These are phyloP conservation scores for Teleogryllus oceanicus DNA, from an alignment of 2,888 invertebrate genomes.

Conservation along the genomic window DNA sequence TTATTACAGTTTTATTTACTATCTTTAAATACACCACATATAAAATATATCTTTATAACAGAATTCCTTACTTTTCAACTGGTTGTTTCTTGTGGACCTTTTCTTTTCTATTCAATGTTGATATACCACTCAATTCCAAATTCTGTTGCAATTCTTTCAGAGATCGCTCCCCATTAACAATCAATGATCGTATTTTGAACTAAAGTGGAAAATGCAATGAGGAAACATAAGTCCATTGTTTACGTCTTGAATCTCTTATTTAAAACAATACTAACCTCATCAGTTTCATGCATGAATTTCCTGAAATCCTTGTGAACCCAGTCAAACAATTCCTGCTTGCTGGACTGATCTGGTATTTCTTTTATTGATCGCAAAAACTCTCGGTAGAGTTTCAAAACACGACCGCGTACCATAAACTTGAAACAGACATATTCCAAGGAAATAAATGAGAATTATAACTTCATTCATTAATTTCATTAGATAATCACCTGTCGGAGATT, in stretches of 20 bases:
- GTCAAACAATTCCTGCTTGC: not conserved
- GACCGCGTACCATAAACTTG: not conserved
- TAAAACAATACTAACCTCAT: not conserved
- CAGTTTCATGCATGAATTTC: not conserved
- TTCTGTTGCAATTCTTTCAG: constrained; percentile 57
- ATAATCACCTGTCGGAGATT: too few species aligned
- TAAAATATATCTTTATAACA: too few species aligned
- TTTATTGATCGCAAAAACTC: not conserved
- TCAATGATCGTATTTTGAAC: constrained; percentile 62
- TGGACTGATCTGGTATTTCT: not conserved
- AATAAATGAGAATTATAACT: too few species aligned
- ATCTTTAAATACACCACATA: too few species aligned
- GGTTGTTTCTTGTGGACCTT: too few species aligned
- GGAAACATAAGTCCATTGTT: constrained; percentile 24
- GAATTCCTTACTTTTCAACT: too few species aligned
- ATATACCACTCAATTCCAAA: constrained; percentile 21
- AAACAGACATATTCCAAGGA: not conserved
- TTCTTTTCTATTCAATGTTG: not conserved
- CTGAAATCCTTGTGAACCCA: constrained; percentile 18
- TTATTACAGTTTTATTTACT: too few species aligned
- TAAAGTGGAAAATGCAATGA: constrained; percentile 37
- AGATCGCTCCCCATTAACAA: constrained; percentile 67
- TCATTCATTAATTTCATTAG: too few species aligned
- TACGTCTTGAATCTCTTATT: not conserved
- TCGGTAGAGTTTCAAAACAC: not conserved